Base-by-base conservation (phyloP, 2,797 vertebrate species). In the Lepilemur septentrionalis region DNA sequence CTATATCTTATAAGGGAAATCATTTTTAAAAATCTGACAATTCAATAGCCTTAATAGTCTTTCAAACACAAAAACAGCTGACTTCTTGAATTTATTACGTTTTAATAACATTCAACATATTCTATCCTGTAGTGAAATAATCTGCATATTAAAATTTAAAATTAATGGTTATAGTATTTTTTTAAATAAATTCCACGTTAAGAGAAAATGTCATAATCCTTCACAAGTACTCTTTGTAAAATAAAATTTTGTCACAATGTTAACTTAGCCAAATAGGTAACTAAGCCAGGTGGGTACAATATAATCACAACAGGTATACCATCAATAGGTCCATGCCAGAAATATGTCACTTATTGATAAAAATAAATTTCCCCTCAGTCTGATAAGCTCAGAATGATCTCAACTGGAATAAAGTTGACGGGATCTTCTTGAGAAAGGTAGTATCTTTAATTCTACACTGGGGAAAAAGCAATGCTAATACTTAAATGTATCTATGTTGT, bases 121-220 rank as follows among this genome's bases (percentile, higher is more conserved):
- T 69, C 63, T 89, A 41, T 59, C 75, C 48, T 92, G 15, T 9
- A 35, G 50, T 32, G 22, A 82, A 90, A 89, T 43, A 41, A 79
- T 28, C 52, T 83, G 14, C 41, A 82, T 65, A 89, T 48, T 90
- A 91, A 90, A 95, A 59, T 67, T 86, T 86, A 61, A 91, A 95
- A 96, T 79, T 88, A 91, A 96, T 50, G 8, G 38, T 10, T 88
- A 17, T 11, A 35, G n/a, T 35, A 20, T 90, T 50, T 91, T 50
- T 32, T 63, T 7, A 32, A 82, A 72, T 65, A 87, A 89, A 48
- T 81, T 65, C 43, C 32, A 88, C 18, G 15, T 81, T 92, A 80
- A 95, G 46, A 94, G 25, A 84, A 91, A 92, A 59, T 41, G 61
- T 76, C 78, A 78, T 94, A 93, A 83, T 80, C 69, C 38, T 73